Evolutionary conservation across 2,797 vertebrate species (phyloP).

Genomic region (Sebastes vulpes): DNA sequence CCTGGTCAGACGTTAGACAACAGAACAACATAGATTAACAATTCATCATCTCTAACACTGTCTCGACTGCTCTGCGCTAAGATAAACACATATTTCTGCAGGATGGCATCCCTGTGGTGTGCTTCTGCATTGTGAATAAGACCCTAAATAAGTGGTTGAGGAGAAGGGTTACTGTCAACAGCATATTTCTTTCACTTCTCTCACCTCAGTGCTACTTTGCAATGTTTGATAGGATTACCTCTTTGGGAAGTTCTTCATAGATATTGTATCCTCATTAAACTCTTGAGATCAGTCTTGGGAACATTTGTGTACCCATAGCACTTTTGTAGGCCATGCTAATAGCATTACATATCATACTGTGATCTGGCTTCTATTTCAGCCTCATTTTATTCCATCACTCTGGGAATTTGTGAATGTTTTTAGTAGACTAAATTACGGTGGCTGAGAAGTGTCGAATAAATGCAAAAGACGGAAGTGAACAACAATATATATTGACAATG

Average conservation of each 20-base stretch:
- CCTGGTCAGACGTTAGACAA: slow-evolving; percentile 31
- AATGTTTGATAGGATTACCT: background rate
- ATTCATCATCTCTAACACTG: slow-evolving; percentile 31
- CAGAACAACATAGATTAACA: slow-evolving; percentile 46
- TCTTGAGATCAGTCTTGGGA: slow-evolving; percentile 3
- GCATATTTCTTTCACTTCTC: slow-evolving; percentile 35
- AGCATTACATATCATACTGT: background rate
- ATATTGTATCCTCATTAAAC: slow-evolving; percentile 18
- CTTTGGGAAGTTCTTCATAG: background rate
- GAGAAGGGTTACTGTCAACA: slow-evolving; percentile 21
- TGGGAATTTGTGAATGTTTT: background rate
- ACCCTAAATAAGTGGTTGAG: slow-evolving; percentile 13
- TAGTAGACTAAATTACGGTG: background rate
- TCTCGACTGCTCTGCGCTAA: slow-evolving; percentile 5
- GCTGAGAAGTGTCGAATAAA: background rate
- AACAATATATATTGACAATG: background rate
- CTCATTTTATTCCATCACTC: background rate
- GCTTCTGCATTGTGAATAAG: slow-evolving; percentile 16
- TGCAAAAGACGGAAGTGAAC: background rate
- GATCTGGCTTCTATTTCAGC: background rate
- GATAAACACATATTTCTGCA: slow-evolving; percentile 15
- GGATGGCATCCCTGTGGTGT: background rate
- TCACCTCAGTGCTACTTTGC: slow-evolving; percentile 7
- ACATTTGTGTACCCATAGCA: background rate
- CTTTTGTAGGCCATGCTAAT: background rate